phyloP scores from a whole-genome alignment of 2,797 vertebrate genomes.

The Eospalax fontanierii region DNA sequence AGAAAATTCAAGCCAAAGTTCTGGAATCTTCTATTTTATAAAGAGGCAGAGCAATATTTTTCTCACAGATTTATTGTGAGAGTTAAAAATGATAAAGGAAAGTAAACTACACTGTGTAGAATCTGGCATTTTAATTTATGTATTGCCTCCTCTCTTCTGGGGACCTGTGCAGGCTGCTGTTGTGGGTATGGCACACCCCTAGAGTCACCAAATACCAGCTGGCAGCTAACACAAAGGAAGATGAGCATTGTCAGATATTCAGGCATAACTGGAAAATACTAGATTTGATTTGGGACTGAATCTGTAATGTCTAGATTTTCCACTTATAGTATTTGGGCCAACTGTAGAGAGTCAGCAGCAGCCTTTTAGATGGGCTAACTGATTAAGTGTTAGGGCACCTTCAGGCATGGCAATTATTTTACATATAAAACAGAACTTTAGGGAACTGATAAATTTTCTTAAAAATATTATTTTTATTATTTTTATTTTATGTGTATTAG shows the following conservation, averaged over 20 bases:
- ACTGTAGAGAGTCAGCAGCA: not conserved
- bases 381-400: not conserved
- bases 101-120: not conserved
- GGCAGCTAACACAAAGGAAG: not conserved
- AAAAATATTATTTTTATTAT: too few relatives aligned
- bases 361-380: not conserved
- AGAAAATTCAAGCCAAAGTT: not conserved
- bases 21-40: conserved; percentile 1
- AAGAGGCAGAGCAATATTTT: conserved; percentile 1
- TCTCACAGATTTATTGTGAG: conserved; percentile 46
- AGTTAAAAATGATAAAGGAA: conserved; percentile 36
- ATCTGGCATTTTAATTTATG: conserved; percentile 48
- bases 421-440: not conserved
- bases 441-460: not conserved
- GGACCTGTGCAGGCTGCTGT: not conserved
- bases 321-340: conserved; percentile 7
- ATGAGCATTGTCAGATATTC: not conserved
- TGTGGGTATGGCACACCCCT: not conserved
- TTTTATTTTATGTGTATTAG: too few relatives aligned
- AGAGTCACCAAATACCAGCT: not conserved
- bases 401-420: not conserved
- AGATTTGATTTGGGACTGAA: not conserved
- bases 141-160: not conserved
- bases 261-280: not conserved
- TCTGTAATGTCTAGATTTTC: not conserved